Conservation (phyloP, 1,140 invertebrate species). For the Panonychus citri region DNA sequence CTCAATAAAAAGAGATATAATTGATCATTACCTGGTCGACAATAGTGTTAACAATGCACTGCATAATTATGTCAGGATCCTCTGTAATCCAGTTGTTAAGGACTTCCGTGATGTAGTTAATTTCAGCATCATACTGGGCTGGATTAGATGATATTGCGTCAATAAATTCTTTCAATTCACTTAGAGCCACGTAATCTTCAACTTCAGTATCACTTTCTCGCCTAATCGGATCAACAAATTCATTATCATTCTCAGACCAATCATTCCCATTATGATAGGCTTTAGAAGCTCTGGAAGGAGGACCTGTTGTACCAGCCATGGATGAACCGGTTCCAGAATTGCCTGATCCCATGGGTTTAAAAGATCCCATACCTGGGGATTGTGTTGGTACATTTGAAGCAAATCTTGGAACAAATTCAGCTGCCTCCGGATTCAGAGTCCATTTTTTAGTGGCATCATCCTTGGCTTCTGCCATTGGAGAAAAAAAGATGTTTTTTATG, state of each 20-base stretch:
- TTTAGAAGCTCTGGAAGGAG: background rate
- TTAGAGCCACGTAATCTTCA: slow-evolving; percentile 13
- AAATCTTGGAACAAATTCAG: background rate
- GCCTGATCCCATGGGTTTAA: background rate
- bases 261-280: background rate
- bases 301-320: background rate
- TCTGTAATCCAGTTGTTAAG: slow-evolving; percentile 9
- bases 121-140: slow-evolving; percentile 1
- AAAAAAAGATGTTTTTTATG: too few species aligned
- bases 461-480: too few species aligned
- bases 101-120: slow-evolving; percentile 2
- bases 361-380: background rate
- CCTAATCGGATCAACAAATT: background rate
- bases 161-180: slow-evolving; percentile 11
- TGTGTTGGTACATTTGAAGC: background rate
- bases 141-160: slow-evolving; percentile 7
- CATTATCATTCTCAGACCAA: background rate
- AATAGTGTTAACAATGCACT: slow-evolving; percentile 8
- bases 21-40: slow-evolving; percentile 9
- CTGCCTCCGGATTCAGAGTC: background rate
- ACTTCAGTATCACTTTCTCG: slow-evolving; percentile 1
- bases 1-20: background rate
- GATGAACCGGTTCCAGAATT: background rate
- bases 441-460: too few species aligned
- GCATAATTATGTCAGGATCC: slow-evolving; percentile 4